Evolutionary conservation across 2,888 invertebrate genomes (phyloP).

Genomic region (Oxytorus armatus): DNA sequence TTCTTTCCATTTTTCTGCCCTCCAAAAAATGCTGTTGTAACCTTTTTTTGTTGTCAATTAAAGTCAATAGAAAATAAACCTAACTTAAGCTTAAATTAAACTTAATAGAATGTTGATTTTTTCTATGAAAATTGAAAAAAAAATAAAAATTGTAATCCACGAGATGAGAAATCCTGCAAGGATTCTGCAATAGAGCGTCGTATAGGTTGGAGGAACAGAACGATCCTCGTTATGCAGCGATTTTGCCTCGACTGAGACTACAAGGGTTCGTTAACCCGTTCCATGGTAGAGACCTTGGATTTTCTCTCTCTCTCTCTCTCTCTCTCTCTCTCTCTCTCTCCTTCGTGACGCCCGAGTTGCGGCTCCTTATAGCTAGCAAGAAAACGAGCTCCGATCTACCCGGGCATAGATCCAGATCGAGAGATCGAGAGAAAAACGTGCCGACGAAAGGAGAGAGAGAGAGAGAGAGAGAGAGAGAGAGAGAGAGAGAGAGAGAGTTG

Average conservation of each 20-base stretch:
- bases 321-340: too few species aligned
- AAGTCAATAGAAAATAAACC: too few species aligned
- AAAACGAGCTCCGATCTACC: conserved; percentile 58
- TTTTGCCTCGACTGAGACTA: conserved; percentile 53
- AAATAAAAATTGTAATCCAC: conserved; percentile 6
- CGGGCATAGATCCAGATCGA: conserved; percentile 72
- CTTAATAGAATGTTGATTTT: too few species aligned
- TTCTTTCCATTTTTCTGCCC: too few species aligned
- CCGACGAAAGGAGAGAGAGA: conserved; percentile 43
- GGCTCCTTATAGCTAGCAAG: conserved; percentile 62
- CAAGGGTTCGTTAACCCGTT: conserved; percentile 70
- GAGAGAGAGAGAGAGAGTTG: conserved; percentile 22
- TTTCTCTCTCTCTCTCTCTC: too few species aligned
- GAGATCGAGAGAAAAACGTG: conserved; percentile 68
- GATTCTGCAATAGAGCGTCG: conserved; percentile 40
- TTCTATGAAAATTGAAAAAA: too few species aligned
- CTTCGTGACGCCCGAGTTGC: conserved; percentile 62
- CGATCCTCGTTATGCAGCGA: conserved; percentile 57
- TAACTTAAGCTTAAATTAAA: too few species aligned
- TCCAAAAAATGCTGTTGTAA: too few species aligned
- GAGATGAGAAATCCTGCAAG: conserved; percentile 26
- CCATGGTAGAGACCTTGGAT: conserved; percentile 67
- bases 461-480: conserved; percentile 41
- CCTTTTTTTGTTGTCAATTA: too few species aligned
- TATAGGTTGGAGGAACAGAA: conserved; percentile 45